These are phyloP conservation scores for Esox masquinongy DNA, from an alignment of 2,797 vertebrate species.

Conservation along the genomic window DNA sequence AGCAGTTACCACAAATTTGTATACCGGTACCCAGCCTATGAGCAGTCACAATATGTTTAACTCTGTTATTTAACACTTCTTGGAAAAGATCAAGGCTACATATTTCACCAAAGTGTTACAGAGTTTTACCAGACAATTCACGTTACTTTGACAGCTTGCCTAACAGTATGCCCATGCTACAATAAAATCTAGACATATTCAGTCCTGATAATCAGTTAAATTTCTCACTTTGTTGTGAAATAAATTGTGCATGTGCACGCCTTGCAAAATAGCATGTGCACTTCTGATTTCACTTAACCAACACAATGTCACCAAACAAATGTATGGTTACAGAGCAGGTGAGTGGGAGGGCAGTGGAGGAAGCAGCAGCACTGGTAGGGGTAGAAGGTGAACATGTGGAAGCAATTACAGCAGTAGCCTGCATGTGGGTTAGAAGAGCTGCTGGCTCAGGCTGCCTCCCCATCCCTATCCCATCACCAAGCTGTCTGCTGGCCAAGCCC, in stretches of 20 bases:
- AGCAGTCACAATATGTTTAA: neutral
- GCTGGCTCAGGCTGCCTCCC: neutral
- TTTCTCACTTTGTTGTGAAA: neutral
- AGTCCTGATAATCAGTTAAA: neutral
- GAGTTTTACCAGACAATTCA: neutral
- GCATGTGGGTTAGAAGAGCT: neutral
- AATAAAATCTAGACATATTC: neutral
- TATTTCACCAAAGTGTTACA: neutral
- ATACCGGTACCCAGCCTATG: too few relatives aligned
- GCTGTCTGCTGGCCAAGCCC: neutral
- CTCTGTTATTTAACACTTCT: neutral
- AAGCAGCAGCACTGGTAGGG: neutral
- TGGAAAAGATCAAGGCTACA: neutral
- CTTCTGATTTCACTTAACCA: neutral
- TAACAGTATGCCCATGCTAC: neutral
- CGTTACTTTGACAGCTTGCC: neutral
- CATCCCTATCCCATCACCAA: neutral
- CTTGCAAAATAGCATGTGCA: neutral
- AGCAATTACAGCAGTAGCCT: slow-evolving; percentile 4
- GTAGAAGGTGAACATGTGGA: slow-evolving; percentile 11
- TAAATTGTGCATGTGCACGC: neutral
- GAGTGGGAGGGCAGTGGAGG: neutral
- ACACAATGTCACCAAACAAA: neutral
- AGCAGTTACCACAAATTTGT: too few relatives aligned
- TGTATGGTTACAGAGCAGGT: neutral